phyloP scores from a whole-genome alignment of 2,888 invertebrate genomes.

The Clanis bilineata region DNA sequence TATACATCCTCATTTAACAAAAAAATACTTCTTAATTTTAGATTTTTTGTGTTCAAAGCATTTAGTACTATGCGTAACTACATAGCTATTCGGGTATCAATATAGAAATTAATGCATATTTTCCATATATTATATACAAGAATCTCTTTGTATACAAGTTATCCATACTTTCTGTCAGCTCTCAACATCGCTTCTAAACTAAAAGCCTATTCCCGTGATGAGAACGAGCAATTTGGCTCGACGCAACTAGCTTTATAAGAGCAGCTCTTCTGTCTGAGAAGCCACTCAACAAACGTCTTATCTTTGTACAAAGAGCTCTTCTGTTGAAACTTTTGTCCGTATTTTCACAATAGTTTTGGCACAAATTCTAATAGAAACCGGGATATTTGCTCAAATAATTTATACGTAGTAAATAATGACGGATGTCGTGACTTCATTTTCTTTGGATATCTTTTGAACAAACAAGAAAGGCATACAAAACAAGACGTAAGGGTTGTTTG shows the following conservation, averaged over 20 bases:
- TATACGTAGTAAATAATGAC: background rate
- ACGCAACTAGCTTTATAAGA: constrained; percentile 2
- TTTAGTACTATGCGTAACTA: too few species aligned
- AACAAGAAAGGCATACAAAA: background rate
- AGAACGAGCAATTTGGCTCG: background rate
- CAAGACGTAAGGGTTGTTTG: background rate
- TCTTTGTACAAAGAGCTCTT: constrained; percentile 41
- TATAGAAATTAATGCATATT: background rate
- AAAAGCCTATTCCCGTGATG: background rate
- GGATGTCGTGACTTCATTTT: background rate
- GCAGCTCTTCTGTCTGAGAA: constrained; percentile 37
- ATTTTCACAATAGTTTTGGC: constrained; percentile 17
- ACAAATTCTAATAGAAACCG: constrained; percentile 24
- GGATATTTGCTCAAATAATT: constrained; percentile 32
- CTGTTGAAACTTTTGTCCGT: constrained; percentile 44
- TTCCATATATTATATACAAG: too few species aligned
- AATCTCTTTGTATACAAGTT: background rate
- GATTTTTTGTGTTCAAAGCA: too few species aligned
- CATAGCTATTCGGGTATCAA: too few species aligned
- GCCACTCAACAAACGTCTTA: constrained; percentile 42
- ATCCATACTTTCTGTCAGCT: background rate
- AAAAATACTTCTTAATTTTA: too few species aligned
- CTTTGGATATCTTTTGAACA: background rate
- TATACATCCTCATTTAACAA: too few species aligned
- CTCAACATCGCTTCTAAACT: background rate